Evolutionary conservation across 2,888 invertebrate genomes (phyloP), one percentile per base, ranked within the genome.

Genomic region (Ormyrus nitidulus): DNA sequence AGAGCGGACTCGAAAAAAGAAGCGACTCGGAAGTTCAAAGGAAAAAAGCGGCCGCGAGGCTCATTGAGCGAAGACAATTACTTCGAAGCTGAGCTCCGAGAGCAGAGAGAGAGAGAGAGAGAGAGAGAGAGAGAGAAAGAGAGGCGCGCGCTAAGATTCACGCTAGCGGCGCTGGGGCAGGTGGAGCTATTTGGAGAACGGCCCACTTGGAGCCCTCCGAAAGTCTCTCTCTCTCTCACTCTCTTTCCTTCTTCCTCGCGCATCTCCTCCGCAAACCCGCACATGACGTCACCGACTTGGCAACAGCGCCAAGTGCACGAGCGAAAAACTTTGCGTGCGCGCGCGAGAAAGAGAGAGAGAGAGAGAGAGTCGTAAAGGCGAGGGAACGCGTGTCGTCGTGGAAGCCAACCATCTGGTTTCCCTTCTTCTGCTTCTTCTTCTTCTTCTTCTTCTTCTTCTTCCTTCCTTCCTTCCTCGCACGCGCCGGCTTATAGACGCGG

Each of bases 181-280:
- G 87, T 88, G 88, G 88, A 87, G 88, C 88, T 88, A 88, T 88
- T 88, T 88, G 87, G 88, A 88, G 88, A 88, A 88, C 88, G 84
- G 87, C 88, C 88, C 88, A 88, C 87, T 87, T 82, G 76, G 82
- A 80, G 82, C 83, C 84, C 82, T 83, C 81, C 79, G 82, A 78
- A 81, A 77, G 77, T 56, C 77, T 79, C 56, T 82, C 81, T 58
- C 65, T 77, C 48, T 72, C n/a, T 11, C 61, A 82, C 78, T 74
- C 73, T 78, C 77, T 58, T 72, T 79, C 73, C 81, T 77, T 82
- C 71, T 77, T 77, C 79, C 69, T 62, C 66, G 75, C 61, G 73
- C n/a, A n/a, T 53, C n/a, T 71, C 13, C 49, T 34, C 49, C 51
- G 61, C n/a, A n/a, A 53, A 68, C 44, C 34, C 11, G 11, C 19